These are phyloP conservation scores for Scolanthus callimorphus DNA, from an alignment of 92 coral and sea anemone species.

Conservation along the genomic window DNA sequence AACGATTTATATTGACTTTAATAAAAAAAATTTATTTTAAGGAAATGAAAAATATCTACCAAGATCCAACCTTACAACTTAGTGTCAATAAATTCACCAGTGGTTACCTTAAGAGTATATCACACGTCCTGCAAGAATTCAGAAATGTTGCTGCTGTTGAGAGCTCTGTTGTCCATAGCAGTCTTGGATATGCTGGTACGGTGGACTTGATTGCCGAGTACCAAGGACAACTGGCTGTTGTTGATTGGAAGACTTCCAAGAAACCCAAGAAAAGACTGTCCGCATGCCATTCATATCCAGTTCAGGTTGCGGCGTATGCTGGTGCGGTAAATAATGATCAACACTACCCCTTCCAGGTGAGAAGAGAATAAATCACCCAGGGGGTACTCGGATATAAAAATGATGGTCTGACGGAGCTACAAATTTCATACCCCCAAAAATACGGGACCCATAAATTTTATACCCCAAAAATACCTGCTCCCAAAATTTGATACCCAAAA, in stretches of 20 bases:
- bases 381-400: no score
- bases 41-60: constrained; percentile 44
- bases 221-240: constrained; percentile 59
- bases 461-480: no score
- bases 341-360: constrained; percentile 91
- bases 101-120: constrained; percentile 74
- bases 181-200: constrained; percentile 84
- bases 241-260: constrained; percentile 96
- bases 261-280: constrained; percentile 59
- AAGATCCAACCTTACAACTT: constrained; percentile 7
- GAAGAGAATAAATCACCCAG: no score
- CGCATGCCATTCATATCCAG: constrained; percentile 90
- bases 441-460: no score
- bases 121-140: constrained; percentile 59
- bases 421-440: no score
- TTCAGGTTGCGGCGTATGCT: constrained; percentile 84
- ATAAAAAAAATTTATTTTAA: no score
- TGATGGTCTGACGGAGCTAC: no score
- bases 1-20: no score
- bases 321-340: constrained; percentile 91
- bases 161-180: constrained; percentile 76
- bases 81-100: constrained; percentile 12
- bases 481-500: no score
- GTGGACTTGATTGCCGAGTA: constrained; percentile 79
- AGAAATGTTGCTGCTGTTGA: constrained; percentile 80